Base-by-base conservation (phyloP, 2,888 invertebrate species). In the Eudasyphora cyanicolor region DNA sequence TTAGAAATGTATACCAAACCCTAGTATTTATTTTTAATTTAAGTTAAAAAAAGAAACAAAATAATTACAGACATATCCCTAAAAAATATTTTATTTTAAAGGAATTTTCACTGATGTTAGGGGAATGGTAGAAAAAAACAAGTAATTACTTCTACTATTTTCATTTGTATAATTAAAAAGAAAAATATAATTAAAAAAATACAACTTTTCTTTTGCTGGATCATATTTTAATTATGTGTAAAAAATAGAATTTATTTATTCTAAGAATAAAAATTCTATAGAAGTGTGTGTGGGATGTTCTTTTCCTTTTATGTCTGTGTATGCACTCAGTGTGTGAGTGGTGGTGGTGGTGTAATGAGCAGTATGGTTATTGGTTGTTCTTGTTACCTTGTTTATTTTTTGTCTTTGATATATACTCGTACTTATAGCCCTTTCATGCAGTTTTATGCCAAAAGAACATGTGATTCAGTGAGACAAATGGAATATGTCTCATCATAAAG, bases 181-280 rank as follows among this genome's bases (percentile, higher is more conserved):
- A 45, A 45, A 45, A 45, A 38, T n/a, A 1, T n/a, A n/a, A 45
- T 45, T n/a, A 45, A 45, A 45, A 45, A n/a, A 45, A n/a, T n/a
- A n/a, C n/a, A n/a, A 14, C n/a, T 32, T 45, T n/a, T n/a, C n/a
- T n/a, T 45, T n/a, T 45, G 45, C 32, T 32, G 8, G 4, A 32
- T 45, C 45, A 45, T 6, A 60, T 29, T 60, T 60, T 60, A 60
- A 60, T 60, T 60, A 60, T 27, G 27, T n/a, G 45, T 29, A 60
- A 60, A 60, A 57, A 60, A 32, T 60, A 14, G 29, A 24, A 29
- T 60, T 17, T 60, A 29, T 17, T 57, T 27, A n/a, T n/a, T 57
- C 54, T 17, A 51, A 1, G 17, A 32, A 32, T 6, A 51, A 14
- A 21, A 14, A 57, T 45, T 45, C 3, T 45, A n/a, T 27, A 57